Evolutionary conservation across 2,797 vertebrate species (phyloP), one percentile per base, ranked within the genome.

Genomic region (Sus cebifrons): DNA sequence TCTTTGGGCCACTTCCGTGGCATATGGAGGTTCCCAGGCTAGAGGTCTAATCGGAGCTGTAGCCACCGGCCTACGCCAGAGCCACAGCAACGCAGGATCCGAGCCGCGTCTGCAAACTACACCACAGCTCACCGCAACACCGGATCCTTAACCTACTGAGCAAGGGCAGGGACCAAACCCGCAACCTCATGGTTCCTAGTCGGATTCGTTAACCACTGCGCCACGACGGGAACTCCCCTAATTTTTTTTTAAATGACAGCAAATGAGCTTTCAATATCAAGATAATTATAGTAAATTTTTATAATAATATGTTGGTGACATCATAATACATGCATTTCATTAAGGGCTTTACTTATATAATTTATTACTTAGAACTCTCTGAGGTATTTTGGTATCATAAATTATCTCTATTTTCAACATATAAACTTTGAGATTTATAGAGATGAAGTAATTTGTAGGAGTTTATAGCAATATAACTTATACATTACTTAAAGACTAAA

Each of bases 251-350:
- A 60, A 67, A 54, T 86, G 74, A 68, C 0, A 86, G 32, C 58
- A 95, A 78, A 56, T 27, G 73, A 67, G 56, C 20, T 87, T 96
- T 88, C 0, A 84, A 18, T 67, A 71, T 73, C 21, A 84, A 71
- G 71, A 25, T 58, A 77, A 77, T 25, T 85, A 29, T 16, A 65
- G 23, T 44, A 89, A 60, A 58, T 49, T 83, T 83, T 87, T 91
- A n/a, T 75, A 67, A 18, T 77, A 75, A 23, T 65, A 91, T 71
- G 88, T 75, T 82, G 40, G 75, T 70, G 3, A 65, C 5, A n/a
- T 7, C 27, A 32, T 82, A 40, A 49, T 95, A 58, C 5, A 89
- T 15, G 21, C 9, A 70, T 70, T 64, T 1, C 23, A 44, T 70
- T 83, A 20, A 78, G 4, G 21, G 18, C 11, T 84, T 74, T 77